Conservation (phyloP, 2,797 vertebrate species). For the Amphiprion clarkii region DNA sequence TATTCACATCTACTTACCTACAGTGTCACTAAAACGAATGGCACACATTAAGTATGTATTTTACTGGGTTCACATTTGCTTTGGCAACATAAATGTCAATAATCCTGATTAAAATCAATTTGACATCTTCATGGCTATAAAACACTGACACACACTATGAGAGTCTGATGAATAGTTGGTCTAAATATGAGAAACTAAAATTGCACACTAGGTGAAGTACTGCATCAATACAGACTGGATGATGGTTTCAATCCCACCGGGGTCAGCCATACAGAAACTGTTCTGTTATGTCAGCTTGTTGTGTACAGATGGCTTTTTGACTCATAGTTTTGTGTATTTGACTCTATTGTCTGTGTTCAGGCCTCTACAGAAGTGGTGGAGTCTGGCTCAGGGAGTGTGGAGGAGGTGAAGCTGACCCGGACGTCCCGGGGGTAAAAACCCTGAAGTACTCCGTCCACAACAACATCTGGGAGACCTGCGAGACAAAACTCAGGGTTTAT, state of each 20-base stretch:
- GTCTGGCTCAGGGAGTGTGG: conserved; percentile 17
- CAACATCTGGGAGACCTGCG: conserved; percentile 83
- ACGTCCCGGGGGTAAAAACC: conserved; percentile 83
- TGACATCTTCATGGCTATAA: neutral
- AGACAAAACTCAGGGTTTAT: conserved; percentile 19
- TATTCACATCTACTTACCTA: neutral
- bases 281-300: neutral
- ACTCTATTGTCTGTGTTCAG: conserved; percentile 19
- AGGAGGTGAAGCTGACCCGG: conserved; percentile 79
- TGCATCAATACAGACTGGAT: neutral
- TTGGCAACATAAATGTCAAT: neutral
- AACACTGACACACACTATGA: neutral
- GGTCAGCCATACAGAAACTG: neutral
- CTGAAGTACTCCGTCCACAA: conserved; percentile 84
- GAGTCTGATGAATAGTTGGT: neutral
- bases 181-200: conserved; percentile 2
- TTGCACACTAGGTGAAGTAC: neutral
- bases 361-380: conserved; percentile 17
- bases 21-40: neutral
- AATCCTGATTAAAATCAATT: neutral
- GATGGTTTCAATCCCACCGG: conserved; percentile 25
- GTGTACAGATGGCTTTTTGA: neutral
- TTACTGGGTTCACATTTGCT: neutral
- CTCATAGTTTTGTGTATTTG: neutral
- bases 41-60: neutral